Evolutionary conservation across 2,113 vertebrate genomes (phyloP).

Genomic region (Copsychus sechellarum): DNA sequence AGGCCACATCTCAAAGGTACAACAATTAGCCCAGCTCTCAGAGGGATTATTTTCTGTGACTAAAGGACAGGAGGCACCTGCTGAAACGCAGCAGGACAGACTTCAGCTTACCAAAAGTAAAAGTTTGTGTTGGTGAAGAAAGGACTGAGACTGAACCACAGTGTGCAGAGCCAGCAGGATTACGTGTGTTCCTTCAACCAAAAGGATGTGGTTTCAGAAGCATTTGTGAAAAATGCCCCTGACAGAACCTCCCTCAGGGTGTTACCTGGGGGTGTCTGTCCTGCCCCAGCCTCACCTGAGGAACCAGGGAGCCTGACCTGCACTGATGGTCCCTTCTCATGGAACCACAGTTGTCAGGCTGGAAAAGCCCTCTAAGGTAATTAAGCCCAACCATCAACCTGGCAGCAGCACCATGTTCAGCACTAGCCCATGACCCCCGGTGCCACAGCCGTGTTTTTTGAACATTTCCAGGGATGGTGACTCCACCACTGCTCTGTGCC

Average conservation of each 20-base stretch:
- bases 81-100: rapidly evolving
- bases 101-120: not conserved
- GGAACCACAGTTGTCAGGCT: no score
- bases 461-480: not conserved
- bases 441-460: rapidly evolving
- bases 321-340: not conserved
- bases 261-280: not conserved
- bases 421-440: rapidly evolving
- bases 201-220: not conserved
- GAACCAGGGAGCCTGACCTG: not conserved
- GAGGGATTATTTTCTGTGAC: not conserved
- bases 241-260: rapidly evolving
- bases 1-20: not conserved
- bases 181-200: rapidly evolving
- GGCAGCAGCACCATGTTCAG: not conserved
- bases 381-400: not conserved
- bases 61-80: not conserved
- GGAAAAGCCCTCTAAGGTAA: not conserved
- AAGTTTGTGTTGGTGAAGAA: not conserved
- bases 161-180: not conserved
- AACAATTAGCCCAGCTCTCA: not conserved
- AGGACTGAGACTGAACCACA: not conserved
- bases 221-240: not conserved
- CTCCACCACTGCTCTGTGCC: not conserved
- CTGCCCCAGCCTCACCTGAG: not conserved